Evolutionary conservation across 2,113 vertebrate genomes (phyloP).

Genomic region (Chiloscyllium plagiosum): DNA sequence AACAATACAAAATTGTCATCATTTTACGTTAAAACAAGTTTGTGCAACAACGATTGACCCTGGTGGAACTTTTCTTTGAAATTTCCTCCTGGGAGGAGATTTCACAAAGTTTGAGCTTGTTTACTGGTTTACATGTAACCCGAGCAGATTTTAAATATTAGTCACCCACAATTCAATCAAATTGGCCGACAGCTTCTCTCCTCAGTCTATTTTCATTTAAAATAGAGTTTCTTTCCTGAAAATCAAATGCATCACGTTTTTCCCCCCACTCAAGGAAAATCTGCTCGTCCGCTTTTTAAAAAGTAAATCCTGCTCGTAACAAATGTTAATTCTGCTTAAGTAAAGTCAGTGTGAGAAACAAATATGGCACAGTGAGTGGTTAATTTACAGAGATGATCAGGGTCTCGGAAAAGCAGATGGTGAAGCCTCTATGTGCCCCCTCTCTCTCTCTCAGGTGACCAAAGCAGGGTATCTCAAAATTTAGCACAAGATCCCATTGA

Average conservation of each 20-base stretch:
- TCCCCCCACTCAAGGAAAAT: not conserved
- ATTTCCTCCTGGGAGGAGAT: not conserved
- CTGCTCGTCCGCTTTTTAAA: not conserved
- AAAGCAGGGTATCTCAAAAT: not conserved
- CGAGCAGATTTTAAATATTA: not conserved
- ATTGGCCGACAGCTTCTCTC: not conserved
- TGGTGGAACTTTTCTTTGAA: not conserved
- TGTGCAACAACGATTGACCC: slow-evolving; percentile 59
- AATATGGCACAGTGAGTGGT: not conserved
- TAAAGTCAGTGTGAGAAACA: not conserved
- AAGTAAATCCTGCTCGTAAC: not conserved
- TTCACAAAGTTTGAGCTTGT: not conserved
- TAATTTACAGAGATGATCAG: not conserved
- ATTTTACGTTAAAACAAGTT: slow-evolving; percentile 80
- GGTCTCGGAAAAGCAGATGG: not conserved
- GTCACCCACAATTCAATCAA: not conserved
- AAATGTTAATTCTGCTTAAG: not conserved
- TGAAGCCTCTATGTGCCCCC: not conserved
- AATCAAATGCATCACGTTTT: not conserved
- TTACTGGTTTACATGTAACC: not conserved
- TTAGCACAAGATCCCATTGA: not conserved
- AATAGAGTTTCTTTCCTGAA: not conserved
- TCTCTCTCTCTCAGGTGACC: not conserved
- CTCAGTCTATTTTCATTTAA: not conserved
- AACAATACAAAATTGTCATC: slow-evolving; percentile 66